Percentiles rank a stretch among this genome's conserved stretches.
Conservation (phyloP, 2,888 invertebrate species). For the Drosophila diplacantha region DNA sequence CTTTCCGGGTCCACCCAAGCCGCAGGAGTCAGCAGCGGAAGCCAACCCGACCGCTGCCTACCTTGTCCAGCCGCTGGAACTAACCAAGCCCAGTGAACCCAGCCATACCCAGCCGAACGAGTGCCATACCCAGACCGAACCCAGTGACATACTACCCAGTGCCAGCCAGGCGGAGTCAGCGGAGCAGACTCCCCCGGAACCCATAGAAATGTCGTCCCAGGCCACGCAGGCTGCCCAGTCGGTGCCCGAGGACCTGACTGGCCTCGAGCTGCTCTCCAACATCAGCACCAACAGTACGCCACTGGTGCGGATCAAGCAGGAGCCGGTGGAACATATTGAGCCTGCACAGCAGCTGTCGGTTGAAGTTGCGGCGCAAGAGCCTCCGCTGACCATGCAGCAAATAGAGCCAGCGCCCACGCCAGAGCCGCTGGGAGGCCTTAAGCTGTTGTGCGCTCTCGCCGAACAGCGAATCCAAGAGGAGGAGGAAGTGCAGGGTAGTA, state of each 20-base stretch:
- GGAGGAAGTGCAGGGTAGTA: slow-evolving; percentile 67
- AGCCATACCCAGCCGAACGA: slow-evolving; percentile 54
- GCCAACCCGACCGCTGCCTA: neutral
- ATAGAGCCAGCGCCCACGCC: slow-evolving; percentile 42
- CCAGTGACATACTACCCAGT: slow-evolving; percentile 53
- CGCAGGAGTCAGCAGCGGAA: slow-evolving; percentile 35
- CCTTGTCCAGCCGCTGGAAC: slow-evolving; percentile 64
- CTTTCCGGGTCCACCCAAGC: slow-evolving; percentile 40
- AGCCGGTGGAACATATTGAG: slow-evolving; percentile 66
- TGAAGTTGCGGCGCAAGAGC: neutral
- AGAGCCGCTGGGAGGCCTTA: slow-evolving; percentile 82
- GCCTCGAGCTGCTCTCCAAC: slow-evolving; percentile 88
- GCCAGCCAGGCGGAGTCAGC: slow-evolving; percentile 41
- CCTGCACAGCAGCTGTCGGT: slow-evolving; percentile 21
- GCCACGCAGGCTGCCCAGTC: slow-evolving; percentile 34
- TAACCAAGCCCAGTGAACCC: slow-evolving; percentile 63
- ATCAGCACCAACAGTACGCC: slow-evolving; percentile 87
- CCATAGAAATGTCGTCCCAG: slow-evolving; percentile 32
- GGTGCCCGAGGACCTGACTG: slow-evolving; percentile 84
- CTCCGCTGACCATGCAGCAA: slow-evolving; percentile 29
- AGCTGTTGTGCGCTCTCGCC: slow-evolving; percentile 88
- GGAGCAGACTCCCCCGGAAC: slow-evolving; percentile 33
- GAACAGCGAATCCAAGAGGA: slow-evolving; percentile 89
- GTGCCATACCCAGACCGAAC: slow-evolving; percentile 64
- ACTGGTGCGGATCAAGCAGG: slow-evolving; percentile 74